Conservation (phyloP, 2,888 invertebrate species). For the Sympetrum striolatum region DNA sequence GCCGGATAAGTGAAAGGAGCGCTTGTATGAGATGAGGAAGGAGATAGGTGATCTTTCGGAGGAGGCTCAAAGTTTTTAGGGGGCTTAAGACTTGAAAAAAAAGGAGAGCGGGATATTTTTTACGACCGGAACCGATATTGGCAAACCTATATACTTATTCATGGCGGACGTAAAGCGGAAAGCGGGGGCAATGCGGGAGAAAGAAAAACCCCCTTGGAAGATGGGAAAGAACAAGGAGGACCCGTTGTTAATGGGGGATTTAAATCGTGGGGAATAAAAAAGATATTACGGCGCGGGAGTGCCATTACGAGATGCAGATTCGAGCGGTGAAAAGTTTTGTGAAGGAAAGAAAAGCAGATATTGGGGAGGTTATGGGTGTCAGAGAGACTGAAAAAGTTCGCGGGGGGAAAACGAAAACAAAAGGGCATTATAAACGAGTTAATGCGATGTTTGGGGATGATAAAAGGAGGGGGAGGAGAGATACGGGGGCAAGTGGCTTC, state of each 20-base stretch:
- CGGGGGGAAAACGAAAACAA: background rate
- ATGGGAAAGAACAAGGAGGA: background rate
- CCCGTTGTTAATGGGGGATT: background rate
- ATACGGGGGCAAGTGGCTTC: background rate
- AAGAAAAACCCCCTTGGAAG: background rate
- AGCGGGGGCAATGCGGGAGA: background rate
- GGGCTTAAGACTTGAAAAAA: background rate
- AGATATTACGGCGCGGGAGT: too few relatives aligned
- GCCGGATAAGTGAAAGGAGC: too few relatives aligned
- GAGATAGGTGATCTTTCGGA: background rate
- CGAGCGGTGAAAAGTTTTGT: background rate
- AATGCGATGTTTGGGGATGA: background rate
- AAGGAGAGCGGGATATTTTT: background rate
- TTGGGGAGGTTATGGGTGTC: background rate
- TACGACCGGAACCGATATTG: background rate
- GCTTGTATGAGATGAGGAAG: too few relatives aligned
- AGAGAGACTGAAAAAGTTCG: background rate
- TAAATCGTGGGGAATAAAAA: too few relatives aligned
- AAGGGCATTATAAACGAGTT: background rate
- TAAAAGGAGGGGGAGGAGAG: background rate
- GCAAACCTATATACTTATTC: background rate
- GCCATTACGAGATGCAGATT: too few relatives aligned
- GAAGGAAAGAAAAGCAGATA: background rate
- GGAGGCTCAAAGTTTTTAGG: background rate
- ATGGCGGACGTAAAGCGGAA: background rate